Conservation (phyloP, 2,797 vertebrate genomes). For the Eulemur albifrons region DNA sequence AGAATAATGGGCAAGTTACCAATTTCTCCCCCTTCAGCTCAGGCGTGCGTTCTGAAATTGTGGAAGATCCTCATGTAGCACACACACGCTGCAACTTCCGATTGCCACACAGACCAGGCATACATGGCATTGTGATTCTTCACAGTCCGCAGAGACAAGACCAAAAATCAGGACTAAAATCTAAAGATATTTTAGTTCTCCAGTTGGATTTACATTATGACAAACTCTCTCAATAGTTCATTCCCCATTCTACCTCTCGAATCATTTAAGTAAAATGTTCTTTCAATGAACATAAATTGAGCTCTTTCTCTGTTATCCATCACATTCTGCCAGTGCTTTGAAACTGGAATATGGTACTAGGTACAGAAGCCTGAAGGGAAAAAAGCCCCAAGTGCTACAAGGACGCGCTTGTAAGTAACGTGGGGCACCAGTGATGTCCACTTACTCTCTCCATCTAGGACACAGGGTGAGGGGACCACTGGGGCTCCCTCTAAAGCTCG, state of each 20-base stretch:
- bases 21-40: slow-evolving; percentile 39
- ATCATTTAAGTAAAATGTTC: background rate
- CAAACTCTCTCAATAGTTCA: background rate
- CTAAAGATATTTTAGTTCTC: background rate
- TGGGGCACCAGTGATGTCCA: too few relatives aligned
- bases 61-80: background rate
- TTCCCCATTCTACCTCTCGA: background rate
- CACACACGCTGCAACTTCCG: background rate
- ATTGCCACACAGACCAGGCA: background rate
- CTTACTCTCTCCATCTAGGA: background rate
- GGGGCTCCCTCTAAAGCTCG: background rate
- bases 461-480: background rate
- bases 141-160: background rate
- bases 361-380: background rate
- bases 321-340: background rate
- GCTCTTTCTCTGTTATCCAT: background rate
- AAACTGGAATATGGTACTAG: background rate
- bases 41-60: slow-evolving; percentile 37
- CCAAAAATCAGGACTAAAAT: background rate
- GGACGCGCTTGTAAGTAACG: background rate
- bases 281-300: background rate
- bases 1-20: slow-evolving; percentile 68
- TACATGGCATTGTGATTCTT: background rate
- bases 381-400: background rate
- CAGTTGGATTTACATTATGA: background rate